Evolutionary conservation across 2,888 invertebrate species (phyloP), one percentile per base, ranked within the genome.

Genomic region (Mycalesis mineus): DNA sequence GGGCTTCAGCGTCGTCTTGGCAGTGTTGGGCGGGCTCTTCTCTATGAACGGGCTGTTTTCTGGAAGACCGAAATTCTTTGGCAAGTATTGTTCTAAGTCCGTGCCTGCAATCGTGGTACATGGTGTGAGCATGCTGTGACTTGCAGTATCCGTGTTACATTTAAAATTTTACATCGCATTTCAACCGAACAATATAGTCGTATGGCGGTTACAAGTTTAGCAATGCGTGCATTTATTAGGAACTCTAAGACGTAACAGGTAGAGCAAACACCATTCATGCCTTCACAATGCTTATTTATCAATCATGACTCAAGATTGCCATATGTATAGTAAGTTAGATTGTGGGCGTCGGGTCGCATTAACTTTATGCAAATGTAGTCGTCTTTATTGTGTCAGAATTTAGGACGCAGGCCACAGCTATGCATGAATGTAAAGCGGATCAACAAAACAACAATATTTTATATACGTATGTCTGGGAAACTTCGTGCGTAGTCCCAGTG

Each of bases 31-130:
- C 8, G 91, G 90, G 68, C 83, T 85, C 77, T 89, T 90, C 74
- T 90, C 89, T 65, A 85, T 69, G 74, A 86, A 86, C 29, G 89
- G 87, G 71, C 85, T 90, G 75, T 85, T 82, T 69, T 91, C 86
- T 61, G 92, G 92, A 64, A 92, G 82, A 66, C 92, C 92, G 78
- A 90, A 92, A 77, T 91, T 91, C 82, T 92, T 92, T 73, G 92
- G 92, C 80, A 92, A 80, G 77, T 90, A 92, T 72, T 91, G 89
- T 71, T 91, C 92, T 73, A 92, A 78, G 67, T 92, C 91, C 68
- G 92, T 92, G 70, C 90, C 90, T 90, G 84, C 57, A 87, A 88
- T 66, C 57, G 63, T 57, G 51, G 55, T 62, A 57, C 37, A 55
- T 53, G 52, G 48, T 53, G 65, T 65, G 60, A 67, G 58, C 66